Base-by-base conservation (phyloP, 2,113 vertebrate genomes). In the Chunga burmeisteri region DNA sequence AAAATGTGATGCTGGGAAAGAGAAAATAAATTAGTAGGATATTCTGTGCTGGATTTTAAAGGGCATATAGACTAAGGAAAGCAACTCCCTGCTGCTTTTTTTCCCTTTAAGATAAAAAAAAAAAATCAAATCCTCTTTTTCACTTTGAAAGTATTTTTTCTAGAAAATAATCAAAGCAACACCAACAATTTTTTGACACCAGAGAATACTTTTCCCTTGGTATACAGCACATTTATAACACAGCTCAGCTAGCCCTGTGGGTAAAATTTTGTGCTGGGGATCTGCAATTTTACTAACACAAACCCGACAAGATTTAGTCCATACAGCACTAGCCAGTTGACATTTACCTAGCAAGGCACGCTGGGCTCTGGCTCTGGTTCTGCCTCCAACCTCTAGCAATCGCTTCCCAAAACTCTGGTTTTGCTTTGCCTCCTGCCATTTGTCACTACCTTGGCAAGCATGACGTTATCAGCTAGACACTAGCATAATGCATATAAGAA, bases 111-210 rank as follows among this genome's bases (percentile, higher is more conserved):
- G 90, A 97, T 93, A 21, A 26, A 44, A 62, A 89, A 81, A 66
- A 91, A 94, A 96, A 92, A 86, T 94, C 94, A 93, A 90, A 84
- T 71, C 84, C 79, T 93, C 66, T 95, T 86, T 92, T 90, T 95
- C 94, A 92, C 97, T 98, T 98, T 98, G 97, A 98, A 98, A 97
- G 91, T 96, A 79, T 94, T 97, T 97, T 96, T 95, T 81, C 73
- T 86, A 44, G 66, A 87, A 94, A 92, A 95, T 90, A 97, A 97
- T 96, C 94, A 98, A 98, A 98, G 96, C 73, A 89, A 83, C 53
- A 88, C 90, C 94, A 95, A 95, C 95, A 94, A 75, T 93, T 90
- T 94, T 96, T 81, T 94, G 90, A 98, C 95, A 96, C 95, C 82
- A 95, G 91, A 93, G 94, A 96, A 88, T 72, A 74, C 66, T 80